These are phyloP conservation scores for Panurus biarmicus DNA, from an alignment of 2,113 vertebrate species.

Conservation along the genomic window DNA sequence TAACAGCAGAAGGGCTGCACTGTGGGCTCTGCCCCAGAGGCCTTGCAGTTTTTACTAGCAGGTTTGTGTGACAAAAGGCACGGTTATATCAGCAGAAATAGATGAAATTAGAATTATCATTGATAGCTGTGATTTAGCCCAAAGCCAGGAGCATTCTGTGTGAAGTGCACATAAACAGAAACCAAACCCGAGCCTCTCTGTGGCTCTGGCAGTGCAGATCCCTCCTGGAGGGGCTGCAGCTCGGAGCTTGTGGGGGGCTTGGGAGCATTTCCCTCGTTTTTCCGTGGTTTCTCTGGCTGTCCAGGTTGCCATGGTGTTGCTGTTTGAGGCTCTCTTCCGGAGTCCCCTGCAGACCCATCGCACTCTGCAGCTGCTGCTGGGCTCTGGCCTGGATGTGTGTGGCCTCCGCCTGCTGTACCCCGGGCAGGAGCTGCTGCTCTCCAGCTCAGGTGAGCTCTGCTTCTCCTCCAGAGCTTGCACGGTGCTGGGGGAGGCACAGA, in stretches of 20 bases:
- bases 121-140: background rate
- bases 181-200: background rate
- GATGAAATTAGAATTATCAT: background rate
- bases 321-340: slow-evolving; percentile 46
- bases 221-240: background rate
- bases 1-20: background rate
- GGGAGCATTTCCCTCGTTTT: background rate
- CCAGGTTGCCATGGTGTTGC: slow-evolving; percentile 67
- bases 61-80: background rate
- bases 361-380: slow-evolving; percentile 58
- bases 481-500: background rate
- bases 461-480: background rate
- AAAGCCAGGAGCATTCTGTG: background rate
- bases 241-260: background rate
- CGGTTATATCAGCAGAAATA: background rate
- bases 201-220: background rate
- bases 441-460: slow-evolving; percentile 55
- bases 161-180: background rate
- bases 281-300: background rate
- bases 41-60: background rate
- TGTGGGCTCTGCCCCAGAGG: background rate
- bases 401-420: slow-evolving; percentile 70
- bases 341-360: slow-evolving; percentile 63
- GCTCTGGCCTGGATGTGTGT: slow-evolving; percentile 65
- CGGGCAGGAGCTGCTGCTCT: slow-evolving; percentile 15